phyloP scores from a whole-genome alignment of 2,113 vertebrate genomes.

The Phrynosoma blainvillii region DNA sequence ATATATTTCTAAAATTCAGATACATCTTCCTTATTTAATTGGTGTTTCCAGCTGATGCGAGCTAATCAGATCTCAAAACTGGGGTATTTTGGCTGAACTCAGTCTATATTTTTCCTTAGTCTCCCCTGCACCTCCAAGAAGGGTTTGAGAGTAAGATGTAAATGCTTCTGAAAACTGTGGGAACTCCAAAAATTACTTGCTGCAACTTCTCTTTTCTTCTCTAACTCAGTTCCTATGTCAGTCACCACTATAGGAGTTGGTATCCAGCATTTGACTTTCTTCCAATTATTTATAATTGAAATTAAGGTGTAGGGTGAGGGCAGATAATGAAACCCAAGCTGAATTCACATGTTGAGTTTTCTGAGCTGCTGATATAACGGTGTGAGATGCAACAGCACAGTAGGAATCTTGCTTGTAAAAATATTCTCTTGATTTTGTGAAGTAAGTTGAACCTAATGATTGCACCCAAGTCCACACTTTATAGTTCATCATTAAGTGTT shows the following conservation, averaged over 20 bases:
- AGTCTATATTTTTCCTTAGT: background rate
- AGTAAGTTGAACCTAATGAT: background rate
- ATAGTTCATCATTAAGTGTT: conserved; percentile 18
- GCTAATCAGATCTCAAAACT: conserved; percentile 21
- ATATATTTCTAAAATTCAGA: background rate
- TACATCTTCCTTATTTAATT: background rate
- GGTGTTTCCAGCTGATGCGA: conserved; percentile 11
- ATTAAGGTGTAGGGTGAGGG: background rate
- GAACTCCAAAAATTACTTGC: background rate
- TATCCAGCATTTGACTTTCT: background rate
- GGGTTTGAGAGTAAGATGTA: conserved; percentile 4
- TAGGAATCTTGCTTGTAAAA: conserved; percentile 7
- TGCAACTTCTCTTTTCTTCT: conserved; percentile 21
- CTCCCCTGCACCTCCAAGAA: background rate
- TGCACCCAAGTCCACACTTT: conserved; percentile 42
- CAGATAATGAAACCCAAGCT: conserved; percentile 4
- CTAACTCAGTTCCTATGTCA: background rate
- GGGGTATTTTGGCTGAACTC: conserved; percentile 4
- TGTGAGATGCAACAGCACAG: conserved; percentile 8
- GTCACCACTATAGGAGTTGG: conserved; percentile 8
- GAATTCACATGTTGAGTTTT: conserved; percentile 12
- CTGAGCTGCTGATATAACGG: background rate
- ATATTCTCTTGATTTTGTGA: background rate
- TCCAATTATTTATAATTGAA: conserved; percentile 38
- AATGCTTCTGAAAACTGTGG: conserved; percentile 21